phyloP scores from a whole-genome alignment of 2,797 vertebrate genomes.

The Notolabrus celidotus region DNA sequence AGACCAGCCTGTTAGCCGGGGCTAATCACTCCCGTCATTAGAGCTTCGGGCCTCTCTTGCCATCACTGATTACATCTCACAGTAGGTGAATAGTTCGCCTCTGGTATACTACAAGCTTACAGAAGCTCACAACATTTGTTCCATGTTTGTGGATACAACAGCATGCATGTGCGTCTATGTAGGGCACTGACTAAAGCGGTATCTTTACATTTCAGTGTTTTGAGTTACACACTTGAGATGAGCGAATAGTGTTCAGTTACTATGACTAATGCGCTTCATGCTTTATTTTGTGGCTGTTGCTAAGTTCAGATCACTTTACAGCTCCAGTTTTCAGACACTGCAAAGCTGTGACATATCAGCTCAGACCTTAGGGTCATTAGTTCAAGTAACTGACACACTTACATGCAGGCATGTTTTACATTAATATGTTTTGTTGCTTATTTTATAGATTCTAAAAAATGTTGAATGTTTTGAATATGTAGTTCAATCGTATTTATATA shows the following conservation, averaged over 20 bases:
- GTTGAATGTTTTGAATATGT: too few species aligned
- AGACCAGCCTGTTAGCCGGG: slow-evolving; percentile 47
- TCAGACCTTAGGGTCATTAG: background rate
- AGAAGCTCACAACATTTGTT: slow-evolving; percentile 36
- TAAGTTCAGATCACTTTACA: slow-evolving; percentile 40
- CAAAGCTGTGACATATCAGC: slow-evolving; percentile 8
- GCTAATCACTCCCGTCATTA: slow-evolving; percentile 76
- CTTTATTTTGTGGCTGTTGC: slow-evolving; percentile 28
- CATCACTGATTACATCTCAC: slow-evolving; percentile 70
- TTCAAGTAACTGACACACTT: background rate
- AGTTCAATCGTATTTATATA: too few species aligned
- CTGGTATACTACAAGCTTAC: slow-evolving; percentile 32
- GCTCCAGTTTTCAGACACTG: slow-evolving; percentile 5
- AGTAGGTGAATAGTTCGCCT: slow-evolving; percentile 57
- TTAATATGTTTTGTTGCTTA: too few species aligned
- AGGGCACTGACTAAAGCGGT: background rate
- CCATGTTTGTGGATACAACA: background rate
- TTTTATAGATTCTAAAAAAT: too few species aligned
- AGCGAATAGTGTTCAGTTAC: slow-evolving; percentile 44
- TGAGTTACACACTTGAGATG: slow-evolving; percentile 31
- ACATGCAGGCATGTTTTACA: too few species aligned
- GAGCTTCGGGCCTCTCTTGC: slow-evolving; percentile 46
- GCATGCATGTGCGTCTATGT: background rate
- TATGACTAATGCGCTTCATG: background rate
- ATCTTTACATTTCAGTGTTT: slow-evolving; percentile 24